Evolutionary conservation across 2,113 vertebrate genomes (phyloP).

Genomic region (Malurus alboscapulatus): DNA sequence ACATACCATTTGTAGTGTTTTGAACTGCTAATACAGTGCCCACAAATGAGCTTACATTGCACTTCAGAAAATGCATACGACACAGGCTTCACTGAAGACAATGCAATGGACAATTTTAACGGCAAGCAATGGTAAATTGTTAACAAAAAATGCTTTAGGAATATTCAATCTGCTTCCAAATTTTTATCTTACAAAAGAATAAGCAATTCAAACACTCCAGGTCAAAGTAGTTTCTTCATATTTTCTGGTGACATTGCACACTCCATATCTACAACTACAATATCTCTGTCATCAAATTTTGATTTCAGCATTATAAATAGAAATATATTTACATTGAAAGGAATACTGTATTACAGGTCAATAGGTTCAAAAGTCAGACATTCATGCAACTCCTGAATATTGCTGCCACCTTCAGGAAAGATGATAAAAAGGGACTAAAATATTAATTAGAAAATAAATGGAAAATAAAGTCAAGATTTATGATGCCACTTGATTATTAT

Average conservation of each 20-base stretch:
- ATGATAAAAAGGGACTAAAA: neutral
- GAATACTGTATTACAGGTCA: neutral
- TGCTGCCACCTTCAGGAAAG: conserved; percentile 61
- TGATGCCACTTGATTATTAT: neutral
- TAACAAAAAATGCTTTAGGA: neutral
- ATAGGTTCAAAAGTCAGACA: conserved; percentile 1
- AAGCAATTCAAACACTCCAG: neutral
- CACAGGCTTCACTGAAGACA: neutral
- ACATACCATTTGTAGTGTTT: neutral
- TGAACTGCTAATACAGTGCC: neutral
- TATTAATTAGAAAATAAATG: neutral
- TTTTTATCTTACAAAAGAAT: neutral
- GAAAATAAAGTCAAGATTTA: neutral
- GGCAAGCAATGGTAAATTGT: neutral
- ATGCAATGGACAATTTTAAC: neutral
- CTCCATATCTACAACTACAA: neutral
- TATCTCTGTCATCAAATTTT: neutral
- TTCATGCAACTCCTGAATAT: neutral
- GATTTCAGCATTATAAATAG: neutral
- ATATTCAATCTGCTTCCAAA: neutral
- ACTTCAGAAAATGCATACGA: neutral
- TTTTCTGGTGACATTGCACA: neutral
- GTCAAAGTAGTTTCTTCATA: neutral
- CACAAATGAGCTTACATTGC: neutral
- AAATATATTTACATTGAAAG: neutral